Conservation (phyloP, 1,140 invertebrate genomes). For the Cepaea nemoralis region DNA sequence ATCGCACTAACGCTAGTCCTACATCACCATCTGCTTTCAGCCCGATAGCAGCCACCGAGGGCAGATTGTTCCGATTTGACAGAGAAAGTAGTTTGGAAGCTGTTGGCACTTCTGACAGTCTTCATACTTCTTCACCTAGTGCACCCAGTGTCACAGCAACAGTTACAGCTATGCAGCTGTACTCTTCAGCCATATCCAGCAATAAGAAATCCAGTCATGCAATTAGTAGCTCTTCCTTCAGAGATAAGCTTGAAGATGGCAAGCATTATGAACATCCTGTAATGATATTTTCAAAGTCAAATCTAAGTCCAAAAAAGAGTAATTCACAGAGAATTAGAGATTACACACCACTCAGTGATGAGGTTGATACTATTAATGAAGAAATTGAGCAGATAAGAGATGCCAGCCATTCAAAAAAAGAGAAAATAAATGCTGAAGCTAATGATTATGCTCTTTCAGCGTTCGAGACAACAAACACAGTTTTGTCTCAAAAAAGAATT, state of each 20-base stretch:
- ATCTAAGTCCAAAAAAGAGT: background rate
- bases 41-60: background rate
- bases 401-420: background rate
- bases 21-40: background rate
- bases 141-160: constrained; percentile 41
- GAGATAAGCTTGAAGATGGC: constrained; percentile 33
- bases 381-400: background rate
- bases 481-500: background rate
- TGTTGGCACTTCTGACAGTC: no score
- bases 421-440: background rate
- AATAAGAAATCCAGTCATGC: constrained; percentile 43
- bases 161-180: constrained; percentile 4
- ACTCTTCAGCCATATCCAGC: constrained; percentile 36
- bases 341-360: constrained; percentile 15
- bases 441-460: background rate
- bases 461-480: background rate
- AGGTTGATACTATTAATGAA: background rate
- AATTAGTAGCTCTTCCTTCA: constrained; percentile 42
- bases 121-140: constrained; percentile 28
- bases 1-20: background rate
- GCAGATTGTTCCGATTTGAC: no score
- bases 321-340: constrained; percentile 26
- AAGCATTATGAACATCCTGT: constrained; percentile 31
- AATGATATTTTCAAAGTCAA: constrained; percentile 33
- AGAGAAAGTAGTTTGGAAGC: no score